Evolutionary conservation across 2,888 invertebrate species (phyloP).

Genomic region (Pammene fasciana): DNA sequence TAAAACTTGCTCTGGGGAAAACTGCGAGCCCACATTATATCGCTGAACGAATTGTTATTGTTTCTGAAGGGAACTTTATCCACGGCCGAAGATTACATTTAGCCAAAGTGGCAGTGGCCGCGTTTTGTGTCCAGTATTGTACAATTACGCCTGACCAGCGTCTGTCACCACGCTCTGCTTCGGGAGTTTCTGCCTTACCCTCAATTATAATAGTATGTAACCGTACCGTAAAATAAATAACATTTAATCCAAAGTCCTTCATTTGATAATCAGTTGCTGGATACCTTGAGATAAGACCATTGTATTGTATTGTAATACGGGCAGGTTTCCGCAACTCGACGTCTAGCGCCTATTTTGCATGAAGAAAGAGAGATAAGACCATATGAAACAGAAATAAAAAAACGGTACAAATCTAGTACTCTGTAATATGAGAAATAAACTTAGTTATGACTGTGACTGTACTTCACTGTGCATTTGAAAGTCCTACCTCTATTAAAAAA

Average conservation of each 20-base stretch:
- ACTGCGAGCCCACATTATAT: conserved; percentile 68
- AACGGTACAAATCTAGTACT: too few relatives aligned
- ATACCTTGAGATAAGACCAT: too few relatives aligned
- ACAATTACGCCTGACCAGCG: conserved; percentile 23
- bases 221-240: too few relatives aligned
- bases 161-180: conserved; percentile 3
- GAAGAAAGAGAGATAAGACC: too few relatives aligned
- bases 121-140: conserved; percentile 45
- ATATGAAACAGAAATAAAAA: too few relatives aligned
- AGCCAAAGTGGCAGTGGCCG: conserved; percentile 55
- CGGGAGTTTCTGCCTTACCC: not conserved
- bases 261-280: too few relatives aligned
- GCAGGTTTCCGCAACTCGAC: too few relatives aligned
- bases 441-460: too few relatives aligned
- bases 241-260: too few relatives aligned
- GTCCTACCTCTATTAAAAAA: conserved; percentile 47
- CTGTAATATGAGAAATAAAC: too few relatives aligned
- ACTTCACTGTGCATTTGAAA: not conserved
- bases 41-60: conserved; percentile 72
- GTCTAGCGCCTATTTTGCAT: too few relatives aligned
- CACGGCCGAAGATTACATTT: conserved; percentile 61
- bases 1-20: conserved; percentile 68
- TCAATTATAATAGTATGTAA: not conserved
- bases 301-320: too few relatives aligned
- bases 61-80: conserved; percentile 71